phyloP scores from a whole-genome alignment of 2,888 invertebrate genomes.

The Nephrotoma guestfalica region DNA sequence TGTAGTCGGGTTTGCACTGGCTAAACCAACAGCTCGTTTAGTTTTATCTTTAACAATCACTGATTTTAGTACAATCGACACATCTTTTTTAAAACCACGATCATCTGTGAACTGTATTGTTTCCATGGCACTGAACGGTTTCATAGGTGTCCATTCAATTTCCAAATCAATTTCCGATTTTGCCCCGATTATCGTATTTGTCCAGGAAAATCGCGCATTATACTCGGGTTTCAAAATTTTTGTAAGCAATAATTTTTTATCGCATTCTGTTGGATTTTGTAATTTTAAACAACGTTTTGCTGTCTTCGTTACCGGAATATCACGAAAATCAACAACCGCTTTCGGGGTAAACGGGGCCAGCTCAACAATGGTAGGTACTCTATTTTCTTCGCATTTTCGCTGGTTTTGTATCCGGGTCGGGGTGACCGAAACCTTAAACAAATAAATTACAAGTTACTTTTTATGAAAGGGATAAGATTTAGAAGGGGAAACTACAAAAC shows the following conservation, averaged over 20 bases:
- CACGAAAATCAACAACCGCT: constrained; percentile 52
- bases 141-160: constrained; percentile 47
- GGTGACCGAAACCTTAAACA: constrained; percentile 24
- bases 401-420: constrained; percentile 23
- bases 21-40: not conserved
- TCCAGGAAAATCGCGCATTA: constrained; percentile 40
- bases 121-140: constrained; percentile 44
- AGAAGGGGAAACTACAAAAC: not conserved
- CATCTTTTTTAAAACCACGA: constrained; percentile 48
- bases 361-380: constrained; percentile 31
- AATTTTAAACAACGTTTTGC: constrained; percentile 40
- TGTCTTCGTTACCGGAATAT: constrained; percentile 42
- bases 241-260: constrained; percentile 35
- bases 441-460: not conserved
- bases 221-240: constrained; percentile 42
- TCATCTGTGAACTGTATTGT: constrained; percentile 47
- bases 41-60: constrained; percentile 14
- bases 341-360: constrained; percentile 52
- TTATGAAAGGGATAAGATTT: not conserved
- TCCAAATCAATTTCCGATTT: constrained; percentile 39
- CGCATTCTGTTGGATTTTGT: constrained; percentile 38
- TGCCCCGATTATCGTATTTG: constrained; percentile 38
- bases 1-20: constrained; percentile 12
- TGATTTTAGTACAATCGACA: constrained; percentile 47
- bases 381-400: constrained; percentile 27